A percentile compares a stretch with the other conserved stretches of the same genome.
These are phyloP conservation scores for Ischnus inquisitorius DNA, from an alignment of 2,888 invertebrate genomes.

Conservation along the genomic window DNA sequence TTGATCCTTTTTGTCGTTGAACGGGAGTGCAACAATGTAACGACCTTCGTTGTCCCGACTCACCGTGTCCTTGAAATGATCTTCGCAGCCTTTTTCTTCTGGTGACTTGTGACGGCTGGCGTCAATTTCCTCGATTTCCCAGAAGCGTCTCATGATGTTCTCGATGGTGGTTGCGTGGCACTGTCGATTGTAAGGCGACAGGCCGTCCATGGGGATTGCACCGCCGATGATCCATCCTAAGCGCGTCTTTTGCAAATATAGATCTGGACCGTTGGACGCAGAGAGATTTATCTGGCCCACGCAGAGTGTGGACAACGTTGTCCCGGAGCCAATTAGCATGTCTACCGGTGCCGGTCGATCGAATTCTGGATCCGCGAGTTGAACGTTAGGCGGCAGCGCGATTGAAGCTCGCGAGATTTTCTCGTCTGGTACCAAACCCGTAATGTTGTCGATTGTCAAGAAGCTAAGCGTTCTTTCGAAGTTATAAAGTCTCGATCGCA, in stretches of 20 bases:
- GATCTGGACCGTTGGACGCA: too few relatives aligned
- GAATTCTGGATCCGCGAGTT: too few relatives aligned
- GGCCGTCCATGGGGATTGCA: neutral
- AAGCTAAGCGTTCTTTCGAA: conserved; percentile 24
- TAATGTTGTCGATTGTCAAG: conserved; percentile 42
- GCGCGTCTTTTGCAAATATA: too few relatives aligned
- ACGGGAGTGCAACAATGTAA: conserved; percentile 37
- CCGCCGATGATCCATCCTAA: too few relatives aligned
- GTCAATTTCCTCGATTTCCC: conserved; percentile 20
- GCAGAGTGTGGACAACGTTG: too few relatives aligned
- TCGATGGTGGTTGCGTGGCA: neutral
- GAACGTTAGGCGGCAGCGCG: too few relatives aligned
- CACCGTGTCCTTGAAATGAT: neutral
- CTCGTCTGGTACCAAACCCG: conserved; percentile 45
- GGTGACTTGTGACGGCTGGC: neutral
- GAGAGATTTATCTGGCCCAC: too few relatives aligned
- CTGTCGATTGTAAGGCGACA: neutral
- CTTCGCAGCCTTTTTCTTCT: neutral
- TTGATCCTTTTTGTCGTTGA: conserved; percentile 31
- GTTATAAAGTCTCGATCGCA: too few relatives aligned
- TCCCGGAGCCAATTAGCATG: too few relatives aligned
- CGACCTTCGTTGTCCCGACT: neutral
- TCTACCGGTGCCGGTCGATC: too few relatives aligned
- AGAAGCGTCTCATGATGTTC: neutral
- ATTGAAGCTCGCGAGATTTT: too few relatives aligned